Conservation (phyloP, 2,113 vertebrate genomes). For the Varanus komodoensis region DNA sequence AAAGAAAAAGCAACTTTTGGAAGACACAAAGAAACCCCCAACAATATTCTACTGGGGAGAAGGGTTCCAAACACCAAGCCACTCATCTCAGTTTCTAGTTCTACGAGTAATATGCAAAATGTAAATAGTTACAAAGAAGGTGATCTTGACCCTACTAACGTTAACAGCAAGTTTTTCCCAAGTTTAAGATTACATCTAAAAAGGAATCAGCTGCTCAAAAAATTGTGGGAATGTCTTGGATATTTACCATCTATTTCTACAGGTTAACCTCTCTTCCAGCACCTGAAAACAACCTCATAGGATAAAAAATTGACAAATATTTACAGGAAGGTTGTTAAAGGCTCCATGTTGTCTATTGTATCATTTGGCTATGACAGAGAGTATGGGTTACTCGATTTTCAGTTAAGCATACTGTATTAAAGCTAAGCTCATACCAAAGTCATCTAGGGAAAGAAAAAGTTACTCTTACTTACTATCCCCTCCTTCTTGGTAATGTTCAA, state of each 20-base stretch:
- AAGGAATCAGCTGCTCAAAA: neutral
- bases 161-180: neutral
- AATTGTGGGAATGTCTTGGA: neutral
- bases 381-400: neutral
- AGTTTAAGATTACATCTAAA: neutral
- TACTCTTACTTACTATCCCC: conserved; percentile 91
- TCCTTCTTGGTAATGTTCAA: conserved; percentile 98
- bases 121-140: neutral
- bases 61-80: neutral
- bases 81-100: neutral
- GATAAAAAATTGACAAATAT: neutral
- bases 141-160: neutral
- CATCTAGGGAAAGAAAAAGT: neutral
- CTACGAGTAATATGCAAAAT: neutral
- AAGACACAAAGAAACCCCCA: neutral
- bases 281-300: neutral
- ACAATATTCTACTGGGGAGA: neutral
- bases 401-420: conserved; percentile 2
- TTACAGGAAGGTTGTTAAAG: neutral
- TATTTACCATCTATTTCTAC: neutral
- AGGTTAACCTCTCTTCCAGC: neutral
- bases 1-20: conserved; percentile 24
- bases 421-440: neutral
- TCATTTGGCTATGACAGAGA: neutral
- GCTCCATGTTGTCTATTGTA: neutral